A percentile compares a stretch with the other conserved stretches of the same genome.
Conservation (phyloP, 2,888 invertebrate genomes). For the Geotrupes spiniger region DNA sequence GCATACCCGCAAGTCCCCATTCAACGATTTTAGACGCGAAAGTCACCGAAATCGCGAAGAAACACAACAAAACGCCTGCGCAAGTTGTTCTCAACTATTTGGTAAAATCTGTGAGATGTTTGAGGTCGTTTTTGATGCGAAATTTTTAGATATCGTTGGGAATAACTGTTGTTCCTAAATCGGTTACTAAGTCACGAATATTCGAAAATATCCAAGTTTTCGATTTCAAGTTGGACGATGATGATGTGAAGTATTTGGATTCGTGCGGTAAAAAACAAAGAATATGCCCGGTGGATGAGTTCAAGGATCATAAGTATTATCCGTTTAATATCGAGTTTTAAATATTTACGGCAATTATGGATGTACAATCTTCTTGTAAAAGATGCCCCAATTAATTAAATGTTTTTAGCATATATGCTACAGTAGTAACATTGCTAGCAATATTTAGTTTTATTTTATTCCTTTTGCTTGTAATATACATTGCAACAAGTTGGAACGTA, state of each 20-base stretch:
- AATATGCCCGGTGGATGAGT: constrained; percentile 44
- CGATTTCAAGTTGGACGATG: constrained; percentile 68
- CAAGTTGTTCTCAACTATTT: constrained; percentile 64
- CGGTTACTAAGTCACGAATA: constrained; percentile 70
- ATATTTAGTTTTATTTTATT: too few species aligned
- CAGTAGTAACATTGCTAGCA: too few species aligned
- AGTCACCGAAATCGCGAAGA: constrained; percentile 56
- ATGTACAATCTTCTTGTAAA: too few species aligned
- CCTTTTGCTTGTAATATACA: too few species aligned
- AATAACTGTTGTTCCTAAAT: constrained; percentile 72
- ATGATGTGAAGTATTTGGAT: constrained; percentile 67
- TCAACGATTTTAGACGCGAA: constrained; percentile 57
- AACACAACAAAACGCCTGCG: constrained; percentile 63
- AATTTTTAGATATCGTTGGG: constrained; percentile 27
- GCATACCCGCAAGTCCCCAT: constrained; percentile 50
- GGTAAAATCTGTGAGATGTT: constrained; percentile 45
- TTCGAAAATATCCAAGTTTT: constrained; percentile 70
- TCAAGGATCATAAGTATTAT: constrained; percentile 45
- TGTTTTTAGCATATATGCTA: too few species aligned
- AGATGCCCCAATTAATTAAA: too few species aligned
- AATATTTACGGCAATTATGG: too few species aligned
- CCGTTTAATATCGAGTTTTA: constrained; percentile 43
- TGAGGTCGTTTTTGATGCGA: not conserved
- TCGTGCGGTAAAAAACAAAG: constrained; percentile 69
- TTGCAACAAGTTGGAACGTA: too few species aligned